Evolutionary conservation across 2,113 vertebrate species (phyloP).

Genomic region (Acrocephalus arundinaceus): DNA sequence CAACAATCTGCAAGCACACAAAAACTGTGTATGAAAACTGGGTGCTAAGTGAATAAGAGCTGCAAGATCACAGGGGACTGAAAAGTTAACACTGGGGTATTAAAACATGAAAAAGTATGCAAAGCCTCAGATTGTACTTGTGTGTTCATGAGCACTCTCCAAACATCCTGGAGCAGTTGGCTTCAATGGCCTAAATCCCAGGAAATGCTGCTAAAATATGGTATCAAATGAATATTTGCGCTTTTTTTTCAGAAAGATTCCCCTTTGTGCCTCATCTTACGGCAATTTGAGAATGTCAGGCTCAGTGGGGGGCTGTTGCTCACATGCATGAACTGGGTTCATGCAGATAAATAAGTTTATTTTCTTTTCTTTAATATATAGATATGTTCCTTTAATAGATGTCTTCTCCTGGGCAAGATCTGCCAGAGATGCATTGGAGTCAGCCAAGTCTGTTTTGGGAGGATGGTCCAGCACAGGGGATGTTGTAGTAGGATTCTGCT

Average conservation of each 20-base stretch:
- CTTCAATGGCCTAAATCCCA: not conserved
- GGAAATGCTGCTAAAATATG: not conserved
- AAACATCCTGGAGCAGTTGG: conserved; percentile 32
- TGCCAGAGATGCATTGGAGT: not conserved
- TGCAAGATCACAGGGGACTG: not conserved
- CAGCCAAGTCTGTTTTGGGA: not conserved
- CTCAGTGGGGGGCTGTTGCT: not conserved
- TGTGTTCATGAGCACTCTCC: not conserved
- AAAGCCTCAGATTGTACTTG: not conserved
- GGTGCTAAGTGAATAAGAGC: not conserved
- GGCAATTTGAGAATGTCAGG: not conserved
- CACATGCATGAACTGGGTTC: not conserved
- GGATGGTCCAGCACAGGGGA: not conserved
- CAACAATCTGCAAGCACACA: not conserved
- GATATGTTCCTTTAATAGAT: not conserved
- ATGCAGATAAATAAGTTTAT: not conserved
- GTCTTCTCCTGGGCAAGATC: not conserved
- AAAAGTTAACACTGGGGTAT: not conserved
- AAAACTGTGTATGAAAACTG: not conserved
- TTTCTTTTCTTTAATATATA: not conserved
- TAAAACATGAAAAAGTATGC: not conserved
- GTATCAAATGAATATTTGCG: not conserved
- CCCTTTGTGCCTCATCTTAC: not conserved
- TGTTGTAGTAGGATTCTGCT: not conserved
- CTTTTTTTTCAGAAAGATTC: not conserved